These are phyloP conservation scores for Drosophila pachea DNA, from an alignment of 1,140 invertebrate species.

Conservation along the genomic window DNA sequence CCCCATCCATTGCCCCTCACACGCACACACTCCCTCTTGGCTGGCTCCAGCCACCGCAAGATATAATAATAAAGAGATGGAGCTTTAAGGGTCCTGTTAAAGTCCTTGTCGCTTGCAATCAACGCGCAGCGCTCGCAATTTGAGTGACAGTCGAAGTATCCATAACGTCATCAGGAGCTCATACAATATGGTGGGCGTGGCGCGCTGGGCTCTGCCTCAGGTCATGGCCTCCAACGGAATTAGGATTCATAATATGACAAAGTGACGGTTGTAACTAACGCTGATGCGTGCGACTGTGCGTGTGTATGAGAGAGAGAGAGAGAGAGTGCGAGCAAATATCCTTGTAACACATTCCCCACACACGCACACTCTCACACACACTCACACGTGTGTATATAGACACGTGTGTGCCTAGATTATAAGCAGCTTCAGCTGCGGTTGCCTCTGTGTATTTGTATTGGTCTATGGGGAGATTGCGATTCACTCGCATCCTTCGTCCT, in stretches of 20 bases:
- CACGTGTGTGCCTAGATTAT: conserved; percentile 57
- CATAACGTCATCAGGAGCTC: conserved; percentile 66
- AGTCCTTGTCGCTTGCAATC: conserved; percentile 46
- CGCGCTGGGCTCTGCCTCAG: conserved; percentile 25
- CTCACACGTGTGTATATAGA: conserved; percentile 13
- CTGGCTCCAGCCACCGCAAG: background rate
- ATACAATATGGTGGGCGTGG: conserved; percentile 13
- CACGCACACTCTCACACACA: conserved; percentile 24
- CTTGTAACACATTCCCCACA: conserved; percentile 55
- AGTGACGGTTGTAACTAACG: conserved; percentile 50
- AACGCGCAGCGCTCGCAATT: conserved; percentile 43
- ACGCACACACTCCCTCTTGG: too few relatives aligned
- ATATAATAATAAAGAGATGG: conserved; percentile 40
- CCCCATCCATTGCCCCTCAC: background rate
- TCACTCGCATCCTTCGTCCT: conserved; percentile 3
- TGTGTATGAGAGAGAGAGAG: background rate
- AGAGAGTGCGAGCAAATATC: conserved; percentile 48
- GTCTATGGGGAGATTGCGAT: conserved; percentile 44
- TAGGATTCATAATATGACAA: conserved; percentile 75
- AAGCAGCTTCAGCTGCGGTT: conserved; percentile 67
- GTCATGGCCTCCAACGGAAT: conserved; percentile 55
- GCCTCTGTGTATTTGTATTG: conserved; percentile 54
- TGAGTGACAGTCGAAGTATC: conserved; percentile 73
- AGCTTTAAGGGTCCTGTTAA: conserved; percentile 25
- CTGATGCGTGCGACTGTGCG: conserved; percentile 8